Evolutionary conservation across 2,113 vertebrate genomes (phyloP), one percentile per base, ranked within the genome.

Genomic region (Microcebus jonahi): DNA sequence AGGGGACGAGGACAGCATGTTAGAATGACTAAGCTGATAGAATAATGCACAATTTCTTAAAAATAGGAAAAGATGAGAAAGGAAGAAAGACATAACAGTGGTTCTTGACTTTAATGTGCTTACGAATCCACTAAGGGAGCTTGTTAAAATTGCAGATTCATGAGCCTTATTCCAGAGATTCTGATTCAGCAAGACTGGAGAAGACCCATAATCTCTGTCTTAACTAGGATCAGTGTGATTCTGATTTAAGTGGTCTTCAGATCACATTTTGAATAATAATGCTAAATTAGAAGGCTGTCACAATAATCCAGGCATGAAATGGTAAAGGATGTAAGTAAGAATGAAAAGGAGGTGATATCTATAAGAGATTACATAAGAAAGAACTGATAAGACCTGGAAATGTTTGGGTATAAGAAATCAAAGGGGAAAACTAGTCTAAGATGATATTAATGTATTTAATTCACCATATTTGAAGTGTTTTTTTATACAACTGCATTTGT

Each of bases 231-330:
- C 77, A 86, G 3, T 92, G 70, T n/a, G 45, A 59, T 50, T 94
- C 42, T 82, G 55, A 88, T 93, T 61, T 89, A 91, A 91, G 89
- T 94, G 87, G 55, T 91, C 75, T 95, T 98, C 81, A 95, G 25
- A 48, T 21, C 23, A 70, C 31, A 76, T 65, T 95, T 94, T 75
- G 81, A 95, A 91, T 82, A 88, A 45, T 70, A 55, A 57, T 20
- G 55, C 11, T 90, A 91, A 94, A 80, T 94, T 94, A 89, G 61
- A 94, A 93, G 20, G 21, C 39, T 63, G 55, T 94, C 82, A 89
- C 13, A 91, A 50, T 94, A 97, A 94, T 81, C 42, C 27, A 67
- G 42, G 59, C 85, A 20, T 87, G 25, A 88, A 90, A 53, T 84
- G n/a, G 14, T 68, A 3, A 83, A 95, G 53, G 3, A 55, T 55